A percentile compares a stretch with the other conserved stretches of the same genome.
Evolutionary conservation across 2,797 vertebrate species (phyloP).

Genomic region (Cuniculus paca): DNA sequence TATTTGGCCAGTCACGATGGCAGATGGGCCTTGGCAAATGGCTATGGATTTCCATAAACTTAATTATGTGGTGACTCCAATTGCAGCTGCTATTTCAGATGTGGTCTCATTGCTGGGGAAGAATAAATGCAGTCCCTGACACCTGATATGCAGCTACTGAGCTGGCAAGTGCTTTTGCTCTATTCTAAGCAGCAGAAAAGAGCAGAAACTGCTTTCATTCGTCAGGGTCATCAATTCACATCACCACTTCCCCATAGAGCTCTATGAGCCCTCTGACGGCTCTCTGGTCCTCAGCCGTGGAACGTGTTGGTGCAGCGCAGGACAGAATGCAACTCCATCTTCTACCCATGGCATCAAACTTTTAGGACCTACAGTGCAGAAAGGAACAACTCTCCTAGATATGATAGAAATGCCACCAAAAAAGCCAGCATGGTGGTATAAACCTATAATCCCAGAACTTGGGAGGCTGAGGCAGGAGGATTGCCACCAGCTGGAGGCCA

Average conservation of each 20-base stretch:
- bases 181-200: neutral
- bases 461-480: neutral
- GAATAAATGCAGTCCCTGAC: slow-evolving; percentile 1
- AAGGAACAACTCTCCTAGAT: neutral
- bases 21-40: slow-evolving; percentile 50
- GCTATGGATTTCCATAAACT: slow-evolving; percentile 12
- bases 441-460: neutral
- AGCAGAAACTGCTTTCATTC: neutral
- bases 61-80: neutral
- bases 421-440: neutral
- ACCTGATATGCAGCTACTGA: neutral
- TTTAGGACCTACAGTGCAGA: neutral
- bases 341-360: neutral
- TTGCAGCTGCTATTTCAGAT: slow-evolving; percentile 53
- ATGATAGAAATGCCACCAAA: neutral
- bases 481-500: neutral
- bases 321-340: neutral
- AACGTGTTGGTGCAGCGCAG: neutral
- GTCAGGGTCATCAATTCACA: neutral
- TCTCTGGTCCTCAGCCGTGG: neutral
- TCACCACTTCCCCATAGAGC: neutral
- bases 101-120: neutral
- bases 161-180: neutral
- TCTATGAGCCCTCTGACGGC: neutral
- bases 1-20: neutral